A percentile compares a stretch with the other conserved stretches of the same genome.
Evolutionary conservation across 1,140 invertebrate genomes (phyloP).

Genomic region (Diplogasteroides magnus): DNA sequence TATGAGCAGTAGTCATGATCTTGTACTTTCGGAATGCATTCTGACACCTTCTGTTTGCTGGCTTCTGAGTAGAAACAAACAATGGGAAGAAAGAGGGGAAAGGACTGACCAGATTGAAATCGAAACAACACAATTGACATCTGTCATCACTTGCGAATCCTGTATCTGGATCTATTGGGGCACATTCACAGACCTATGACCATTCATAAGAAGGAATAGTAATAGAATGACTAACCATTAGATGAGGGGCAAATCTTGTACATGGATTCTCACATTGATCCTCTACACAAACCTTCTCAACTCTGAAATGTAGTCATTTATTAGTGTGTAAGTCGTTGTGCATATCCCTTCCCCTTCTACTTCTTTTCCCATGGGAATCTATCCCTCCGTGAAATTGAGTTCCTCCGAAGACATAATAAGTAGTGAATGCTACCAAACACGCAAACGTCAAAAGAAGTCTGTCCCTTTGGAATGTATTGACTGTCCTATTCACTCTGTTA

Average conservation of each 20-base stretch:
- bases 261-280: slow-evolving; percentile 54
- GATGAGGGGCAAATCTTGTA: slow-evolving; percentile 47
- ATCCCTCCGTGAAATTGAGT: no score
- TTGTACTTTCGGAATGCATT: slow-evolving; percentile 53
- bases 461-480: no score
- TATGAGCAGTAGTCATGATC: slow-evolving; percentile 30
- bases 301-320: no score
- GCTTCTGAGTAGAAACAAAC: slow-evolving; percentile 37
- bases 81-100: slow-evolving; percentile 3
- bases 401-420: no score
- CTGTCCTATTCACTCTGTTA: no score
- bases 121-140: slow-evolving; percentile 53
- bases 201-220: not conserved
- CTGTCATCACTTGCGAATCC: slow-evolving; percentile 53
- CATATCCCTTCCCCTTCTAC: no score
- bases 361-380: no score
- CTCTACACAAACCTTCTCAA: slow-evolving; percentile 55
- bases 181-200: slow-evolving; percentile 48
- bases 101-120: slow-evolving; percentile 51
- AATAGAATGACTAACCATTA: slow-evolving; percentile 34
- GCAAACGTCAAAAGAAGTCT: no score
- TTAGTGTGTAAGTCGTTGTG: no score
- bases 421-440: no score
- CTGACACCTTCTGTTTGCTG: slow-evolving; percentile 51
- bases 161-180: slow-evolving; percentile 51